Percentiles rank a stretch among this genome's conserved stretches.
These are phyloP conservation scores for Spinus olivaceus DNA, from an alignment of 2,797 vertebrate species.

Conservation along the genomic window DNA sequence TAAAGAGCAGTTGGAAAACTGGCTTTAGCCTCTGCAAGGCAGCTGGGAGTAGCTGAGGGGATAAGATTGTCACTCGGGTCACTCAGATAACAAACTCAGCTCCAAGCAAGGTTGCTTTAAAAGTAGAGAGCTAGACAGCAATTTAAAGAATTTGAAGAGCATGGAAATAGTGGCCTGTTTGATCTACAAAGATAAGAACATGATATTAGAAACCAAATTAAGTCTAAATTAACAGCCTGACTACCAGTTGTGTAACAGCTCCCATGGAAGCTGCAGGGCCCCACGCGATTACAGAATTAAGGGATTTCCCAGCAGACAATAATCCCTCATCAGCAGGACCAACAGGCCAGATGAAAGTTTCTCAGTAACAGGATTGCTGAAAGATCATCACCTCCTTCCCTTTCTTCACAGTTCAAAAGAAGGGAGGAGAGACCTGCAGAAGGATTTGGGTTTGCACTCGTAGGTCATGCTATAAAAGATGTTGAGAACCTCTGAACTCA, in stretches of 20 bases:
- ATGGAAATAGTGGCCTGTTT: background rate
- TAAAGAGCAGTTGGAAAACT: background rate
- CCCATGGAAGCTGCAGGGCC: background rate
- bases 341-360: constrained; percentile 14
- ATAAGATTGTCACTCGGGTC: background rate
- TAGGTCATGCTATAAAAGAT: background rate
- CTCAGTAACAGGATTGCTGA: constrained; percentile 12
- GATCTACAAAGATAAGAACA: background rate
- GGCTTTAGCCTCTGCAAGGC: background rate
- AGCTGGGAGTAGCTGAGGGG: background rate
- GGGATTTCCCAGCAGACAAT: background rate
- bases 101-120: background rate
- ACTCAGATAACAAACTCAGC: background rate
- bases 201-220: background rate
- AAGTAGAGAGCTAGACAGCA: background rate
- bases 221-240: background rate
- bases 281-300: background rate
- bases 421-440: background rate
- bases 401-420: background rate
- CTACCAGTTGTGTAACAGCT: background rate
- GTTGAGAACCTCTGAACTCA: background rate
- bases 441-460: background rate
- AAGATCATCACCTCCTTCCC: constrained; percentile 4
- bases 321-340: background rate
- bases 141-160: background rate